A percentile compares a stretch with the other conserved stretches of the same genome.
Conservation (phyloP, 2,888 invertebrate genomes). For the Fissipunctia ypsillon region DNA sequence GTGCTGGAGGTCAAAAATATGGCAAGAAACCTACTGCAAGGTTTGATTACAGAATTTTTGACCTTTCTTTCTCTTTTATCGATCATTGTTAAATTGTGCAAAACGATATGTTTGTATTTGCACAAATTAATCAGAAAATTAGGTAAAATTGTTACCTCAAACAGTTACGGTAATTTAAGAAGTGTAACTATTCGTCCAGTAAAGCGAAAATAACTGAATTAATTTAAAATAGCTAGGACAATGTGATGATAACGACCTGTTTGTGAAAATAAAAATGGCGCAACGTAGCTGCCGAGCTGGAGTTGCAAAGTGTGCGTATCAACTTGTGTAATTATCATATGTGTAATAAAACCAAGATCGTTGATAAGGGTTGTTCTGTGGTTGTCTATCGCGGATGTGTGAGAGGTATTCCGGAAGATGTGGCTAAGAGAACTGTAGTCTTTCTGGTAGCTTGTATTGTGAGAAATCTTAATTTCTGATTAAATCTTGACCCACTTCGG, state of each 20-base stretch:
- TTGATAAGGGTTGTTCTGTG: background rate
- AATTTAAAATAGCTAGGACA: background rate
- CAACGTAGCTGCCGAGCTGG: constrained; percentile 1
- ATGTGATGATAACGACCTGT: background rate
- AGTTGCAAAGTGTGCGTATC: background rate
- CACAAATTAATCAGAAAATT: background rate
- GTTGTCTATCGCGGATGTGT: background rate
- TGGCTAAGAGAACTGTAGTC: background rate
- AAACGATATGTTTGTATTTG: background rate
- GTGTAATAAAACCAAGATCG: constrained; percentile 1
- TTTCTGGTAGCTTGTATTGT: background rate
- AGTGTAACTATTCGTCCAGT: no score
- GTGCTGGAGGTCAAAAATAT: background rate
- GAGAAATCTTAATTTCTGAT: background rate
- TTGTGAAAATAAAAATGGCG: background rate
- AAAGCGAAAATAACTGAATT: no score
- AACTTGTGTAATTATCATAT: background rate
- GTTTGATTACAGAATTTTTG: background rate
- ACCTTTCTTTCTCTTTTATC: background rate
- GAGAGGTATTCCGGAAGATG: background rate
- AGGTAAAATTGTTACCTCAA: no score
- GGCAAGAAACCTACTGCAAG: background rate
- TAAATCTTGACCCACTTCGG: background rate
- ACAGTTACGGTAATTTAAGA: no score
- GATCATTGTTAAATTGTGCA: background rate